Conservation (phyloP, 2,888 invertebrate species). For the Sisyra terminalis region DNA sequence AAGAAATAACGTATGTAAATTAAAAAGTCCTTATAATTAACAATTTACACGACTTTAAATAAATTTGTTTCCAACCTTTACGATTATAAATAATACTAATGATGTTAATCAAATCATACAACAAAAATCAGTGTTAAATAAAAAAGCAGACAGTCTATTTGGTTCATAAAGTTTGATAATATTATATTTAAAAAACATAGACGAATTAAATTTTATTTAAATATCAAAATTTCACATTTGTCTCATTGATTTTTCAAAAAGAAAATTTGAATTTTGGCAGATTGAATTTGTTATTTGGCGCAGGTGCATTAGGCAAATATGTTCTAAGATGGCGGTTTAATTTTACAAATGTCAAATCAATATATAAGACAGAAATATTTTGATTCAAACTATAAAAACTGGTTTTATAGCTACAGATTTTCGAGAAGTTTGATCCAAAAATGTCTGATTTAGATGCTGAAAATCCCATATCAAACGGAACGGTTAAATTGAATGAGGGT, state of each 20-base stretch:
- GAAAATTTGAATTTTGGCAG: neutral
- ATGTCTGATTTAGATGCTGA: conserved; percentile 7
- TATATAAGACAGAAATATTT: neutral
- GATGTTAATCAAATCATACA: neutral
- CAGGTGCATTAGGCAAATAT: neutral
- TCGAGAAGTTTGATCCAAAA: neutral
- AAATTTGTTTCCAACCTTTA: too few species aligned
- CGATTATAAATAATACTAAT: neutral
- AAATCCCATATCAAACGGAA: neutral
- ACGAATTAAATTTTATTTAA: neutral
- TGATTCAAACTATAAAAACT: too few species aligned
- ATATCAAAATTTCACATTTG: neutral
- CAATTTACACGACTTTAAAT: too few species aligned
- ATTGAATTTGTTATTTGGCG: neutral
- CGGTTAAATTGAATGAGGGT: conserved; percentile 22
- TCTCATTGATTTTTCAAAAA: neutral
- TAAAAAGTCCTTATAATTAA: too few species aligned
- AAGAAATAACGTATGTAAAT: too few species aligned
- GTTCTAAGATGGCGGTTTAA: too few species aligned
- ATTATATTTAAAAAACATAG: too few species aligned
- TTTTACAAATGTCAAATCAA: conserved; percentile 4
- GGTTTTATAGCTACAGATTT: too few species aligned
- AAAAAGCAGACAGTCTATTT: too few species aligned
- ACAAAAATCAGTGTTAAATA: too few species aligned
- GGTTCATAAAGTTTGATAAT: too few species aligned